These are phyloP conservation scores for Oceanodroma tethys DNA, from an alignment of 2,113 vertebrate genomes.

Conservation along the genomic window DNA sequence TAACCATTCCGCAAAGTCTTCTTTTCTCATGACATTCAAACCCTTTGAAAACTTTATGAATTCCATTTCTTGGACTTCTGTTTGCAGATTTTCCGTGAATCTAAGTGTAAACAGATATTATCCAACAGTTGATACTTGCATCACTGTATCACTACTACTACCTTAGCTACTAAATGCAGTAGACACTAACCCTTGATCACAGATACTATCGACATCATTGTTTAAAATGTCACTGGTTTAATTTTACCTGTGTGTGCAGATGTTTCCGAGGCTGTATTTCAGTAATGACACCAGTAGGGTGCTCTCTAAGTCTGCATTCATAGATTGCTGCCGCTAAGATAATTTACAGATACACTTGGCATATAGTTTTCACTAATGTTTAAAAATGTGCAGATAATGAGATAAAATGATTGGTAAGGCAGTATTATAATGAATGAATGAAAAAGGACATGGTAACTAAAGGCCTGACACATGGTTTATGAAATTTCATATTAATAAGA, in stretches of 20 bases:
- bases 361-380: neutral
- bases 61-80: conserved; percentile 96
- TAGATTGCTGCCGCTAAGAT: neutral
- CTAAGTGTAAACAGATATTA: conserved; percentile 67
- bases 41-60: conserved; percentile 95
- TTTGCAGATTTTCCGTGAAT: conserved; percentile 95
- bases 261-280: neutral
- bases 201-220: accelerated
- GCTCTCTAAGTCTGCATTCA: conserved; percentile 20
- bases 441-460: neutral
- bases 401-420: neutral
- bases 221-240: neutral
- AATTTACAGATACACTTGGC: neutral
- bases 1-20: conserved; percentile 95
- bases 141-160: neutral
- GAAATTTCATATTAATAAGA: neutral
- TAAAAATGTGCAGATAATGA: neutral
- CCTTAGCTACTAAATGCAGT: neutral
- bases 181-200: neutral
- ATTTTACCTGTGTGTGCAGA: neutral
- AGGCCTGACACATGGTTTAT: neutral
- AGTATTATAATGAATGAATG: neutral
- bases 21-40: conserved; percentile 91
- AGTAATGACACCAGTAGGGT: neutral
- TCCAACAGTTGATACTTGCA: neutral